phyloP scores from a whole-genome alignment of 2,113 vertebrate genomes.

The Myrmecobius fasciatus region DNA sequence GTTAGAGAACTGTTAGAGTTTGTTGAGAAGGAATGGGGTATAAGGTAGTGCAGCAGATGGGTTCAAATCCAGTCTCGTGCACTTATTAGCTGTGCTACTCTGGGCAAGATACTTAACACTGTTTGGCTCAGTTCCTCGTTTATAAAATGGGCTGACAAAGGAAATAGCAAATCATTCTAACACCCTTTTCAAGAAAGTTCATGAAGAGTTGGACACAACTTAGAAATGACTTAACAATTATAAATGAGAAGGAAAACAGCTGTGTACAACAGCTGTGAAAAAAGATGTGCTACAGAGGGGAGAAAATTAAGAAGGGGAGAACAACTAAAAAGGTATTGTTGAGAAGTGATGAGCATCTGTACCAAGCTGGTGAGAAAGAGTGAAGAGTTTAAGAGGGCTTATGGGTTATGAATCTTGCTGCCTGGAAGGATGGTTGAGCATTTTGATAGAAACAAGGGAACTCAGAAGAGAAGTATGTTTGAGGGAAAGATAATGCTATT shows the following conservation, averaged over 20 bases:
- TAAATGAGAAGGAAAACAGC: neutral
- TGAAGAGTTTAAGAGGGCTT: neutral
- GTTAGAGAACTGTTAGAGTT: neutral
- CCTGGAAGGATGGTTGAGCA: neutral
- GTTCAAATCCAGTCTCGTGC: too few species aligned
- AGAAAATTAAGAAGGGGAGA: neutral
- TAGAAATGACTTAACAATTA: too few species aligned
- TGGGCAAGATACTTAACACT: too few species aligned
- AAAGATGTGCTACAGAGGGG: neutral
- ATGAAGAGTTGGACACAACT: too few species aligned
- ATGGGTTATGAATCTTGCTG: neutral
- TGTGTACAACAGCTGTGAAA: too few species aligned
- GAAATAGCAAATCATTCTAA: too few species aligned
- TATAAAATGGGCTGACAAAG: too few species aligned
- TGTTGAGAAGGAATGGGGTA: neutral
- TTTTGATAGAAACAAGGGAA: neutral
- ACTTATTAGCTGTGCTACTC: too few species aligned
- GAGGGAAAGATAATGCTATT: neutral
- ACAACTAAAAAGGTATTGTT: neutral
- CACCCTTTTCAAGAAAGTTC: too few species aligned
- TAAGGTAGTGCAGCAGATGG: too few species aligned
- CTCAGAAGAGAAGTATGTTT: neutral
- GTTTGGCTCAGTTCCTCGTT: too few species aligned
- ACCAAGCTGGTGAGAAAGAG: neutral
- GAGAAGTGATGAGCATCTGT: neutral